phyloP scores from a whole-genome alignment of 1,140 invertebrate genomes.

The Carposina sasakii region DNA sequence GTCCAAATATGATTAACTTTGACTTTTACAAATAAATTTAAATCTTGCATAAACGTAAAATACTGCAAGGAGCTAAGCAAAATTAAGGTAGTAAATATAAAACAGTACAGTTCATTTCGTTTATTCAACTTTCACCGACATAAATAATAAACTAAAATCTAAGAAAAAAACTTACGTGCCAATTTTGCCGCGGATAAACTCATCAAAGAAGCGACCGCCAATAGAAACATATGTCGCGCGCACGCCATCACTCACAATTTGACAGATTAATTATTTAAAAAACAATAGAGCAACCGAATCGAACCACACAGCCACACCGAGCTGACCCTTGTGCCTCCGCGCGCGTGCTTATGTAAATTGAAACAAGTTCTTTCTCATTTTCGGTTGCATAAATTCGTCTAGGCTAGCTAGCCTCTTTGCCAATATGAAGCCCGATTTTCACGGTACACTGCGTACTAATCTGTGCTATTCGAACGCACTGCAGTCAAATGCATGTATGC shows the following conservation, averaged over 20 bases:
- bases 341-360: slow-evolving; percentile 49
- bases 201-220: slow-evolving; percentile 31
- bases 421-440: slow-evolving; percentile 56
- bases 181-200: slow-evolving; percentile 37
- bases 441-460: slow-evolving; percentile 54
- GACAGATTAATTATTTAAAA: slow-evolving; percentile 9
- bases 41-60: too few species aligned
- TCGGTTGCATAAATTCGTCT: slow-evolving; percentile 58
- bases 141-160: not conserved
- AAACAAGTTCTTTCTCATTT: slow-evolving; percentile 62
- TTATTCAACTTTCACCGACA: not conserved
- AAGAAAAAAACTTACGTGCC: slow-evolving; percentile 52
- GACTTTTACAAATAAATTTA: too few species aligned
- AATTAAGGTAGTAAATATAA: too few species aligned
- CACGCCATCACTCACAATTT: slow-evolving; percentile 33
- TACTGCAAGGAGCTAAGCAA: too few species aligned
- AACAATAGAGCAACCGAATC: slow-evolving; percentile 23
- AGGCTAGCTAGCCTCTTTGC: slow-evolving; percentile 57
- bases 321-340: slow-evolving; percentile 32
- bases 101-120: too few species aligned
- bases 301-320: slow-evolving; percentile 33
- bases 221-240: slow-evolving; percentile 43
- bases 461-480: slow-evolving; percentile 39
- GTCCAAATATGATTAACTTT: too few species aligned
- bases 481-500: too few species aligned